phyloP scores from a whole-genome alignment of 2,888 invertebrate genomes.

The Rhogogaster chlorosoma region DNA sequence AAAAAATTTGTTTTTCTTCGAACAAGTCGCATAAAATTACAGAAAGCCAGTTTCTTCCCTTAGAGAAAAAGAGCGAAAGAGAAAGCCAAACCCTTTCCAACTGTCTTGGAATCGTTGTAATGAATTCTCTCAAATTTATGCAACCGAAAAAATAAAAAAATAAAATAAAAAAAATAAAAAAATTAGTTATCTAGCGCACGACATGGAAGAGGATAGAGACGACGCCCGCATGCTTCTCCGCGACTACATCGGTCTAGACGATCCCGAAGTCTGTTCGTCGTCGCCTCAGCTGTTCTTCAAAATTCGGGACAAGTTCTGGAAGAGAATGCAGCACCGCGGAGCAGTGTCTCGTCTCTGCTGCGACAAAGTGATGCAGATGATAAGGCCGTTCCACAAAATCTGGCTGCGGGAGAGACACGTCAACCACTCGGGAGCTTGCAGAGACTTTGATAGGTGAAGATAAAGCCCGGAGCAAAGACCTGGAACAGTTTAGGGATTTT shows the following conservation, averaged over 20 bases:
- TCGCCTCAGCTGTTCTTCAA: slow-evolving; percentile 69
- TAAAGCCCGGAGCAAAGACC: slow-evolving; percentile 8
- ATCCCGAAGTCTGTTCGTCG: slow-evolving; percentile 56
- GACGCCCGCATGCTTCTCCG: slow-evolving; percentile 77
- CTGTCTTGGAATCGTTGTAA: no score
- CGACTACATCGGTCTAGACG: slow-evolving; percentile 76
- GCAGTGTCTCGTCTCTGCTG: slow-evolving; percentile 79
- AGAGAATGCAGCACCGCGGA: slow-evolving; percentile 77
- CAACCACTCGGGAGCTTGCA: slow-evolving; percentile 69
- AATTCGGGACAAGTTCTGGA: slow-evolving; percentile 73
- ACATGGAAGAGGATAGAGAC: slow-evolving; percentile 82
- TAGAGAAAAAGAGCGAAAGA: no score
- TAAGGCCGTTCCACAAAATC: slow-evolving; percentile 65
- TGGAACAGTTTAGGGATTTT: background rate
- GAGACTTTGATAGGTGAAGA: slow-evolving; percentile 59
- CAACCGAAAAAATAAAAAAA: slow-evolving; percentile 8
- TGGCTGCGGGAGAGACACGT: slow-evolving; percentile 69
- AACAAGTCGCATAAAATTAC: no score
- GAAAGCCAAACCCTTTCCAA: no score
- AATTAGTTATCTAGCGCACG: slow-evolving; percentile 80
- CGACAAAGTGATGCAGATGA: slow-evolving; percentile 75
- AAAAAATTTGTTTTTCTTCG: no score
- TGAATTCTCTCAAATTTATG: background rate
- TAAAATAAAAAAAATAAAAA: background rate
- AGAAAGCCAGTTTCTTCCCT: no score